phyloP scores from a whole-genome alignment of 2,113 vertebrate genomes.

The Rhinichthys klamathensis region DNA sequence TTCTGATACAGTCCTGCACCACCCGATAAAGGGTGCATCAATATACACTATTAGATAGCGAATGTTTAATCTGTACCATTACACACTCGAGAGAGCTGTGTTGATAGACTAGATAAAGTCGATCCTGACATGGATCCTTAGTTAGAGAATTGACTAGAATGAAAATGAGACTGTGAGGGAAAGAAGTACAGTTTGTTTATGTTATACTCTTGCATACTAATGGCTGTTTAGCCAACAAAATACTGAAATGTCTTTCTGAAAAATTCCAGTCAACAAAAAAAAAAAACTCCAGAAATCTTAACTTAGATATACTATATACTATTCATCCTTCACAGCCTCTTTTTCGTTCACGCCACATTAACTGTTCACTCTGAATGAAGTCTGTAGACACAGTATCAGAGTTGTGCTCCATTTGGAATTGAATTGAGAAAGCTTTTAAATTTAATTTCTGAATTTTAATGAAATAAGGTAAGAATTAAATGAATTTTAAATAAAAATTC shows the following conservation, averaged over 20 bases:
- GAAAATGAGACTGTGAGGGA: constrained; percentile 16
- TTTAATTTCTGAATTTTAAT: background rate
- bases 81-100: constrained; percentile 35
- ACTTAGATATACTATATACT: background rate
- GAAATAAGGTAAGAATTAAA: background rate
- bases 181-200: constrained; percentile 7
- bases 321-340: background rate
- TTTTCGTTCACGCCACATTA: background rate
- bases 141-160: constrained; percentile 13
- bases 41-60: constrained; percentile 25
- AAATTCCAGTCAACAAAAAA: background rate
- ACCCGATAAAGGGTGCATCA: constrained; percentile 16
- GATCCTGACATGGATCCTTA: background rate
- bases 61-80: constrained; percentile 45
- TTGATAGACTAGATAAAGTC: background rate
- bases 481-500: background rate
- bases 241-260: background rate
- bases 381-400: background rate
- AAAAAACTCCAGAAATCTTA: background rate
- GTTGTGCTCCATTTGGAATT: background rate
- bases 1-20: constrained; percentile 3
- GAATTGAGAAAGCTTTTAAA: background rate
- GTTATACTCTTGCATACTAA: background rate
- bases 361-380: background rate
- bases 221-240: background rate